These are phyloP conservation scores for Hirudinaria manillensis DNA, from an alignment of 2,888 invertebrate genomes.

Conservation along the genomic window DNA sequence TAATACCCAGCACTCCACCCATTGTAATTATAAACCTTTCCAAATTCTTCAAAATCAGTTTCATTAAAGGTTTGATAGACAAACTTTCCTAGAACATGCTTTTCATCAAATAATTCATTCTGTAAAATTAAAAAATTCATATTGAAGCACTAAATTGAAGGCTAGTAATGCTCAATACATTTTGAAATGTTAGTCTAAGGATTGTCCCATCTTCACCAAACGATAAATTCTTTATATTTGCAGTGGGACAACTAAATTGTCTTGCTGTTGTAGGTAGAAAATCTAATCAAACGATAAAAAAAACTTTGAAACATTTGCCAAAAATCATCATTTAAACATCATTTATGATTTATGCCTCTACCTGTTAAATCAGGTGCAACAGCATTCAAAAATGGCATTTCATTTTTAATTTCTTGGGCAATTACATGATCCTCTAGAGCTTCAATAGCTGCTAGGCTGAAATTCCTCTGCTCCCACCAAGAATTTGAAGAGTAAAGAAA, in stretches of 20 bases:
- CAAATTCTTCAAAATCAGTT: conserved; percentile 45
- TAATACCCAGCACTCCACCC: conserved; percentile 44
- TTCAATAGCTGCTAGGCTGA: conserved; percentile 42
- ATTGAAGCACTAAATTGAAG: neutral
- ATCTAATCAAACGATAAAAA: conserved; percentile 7
- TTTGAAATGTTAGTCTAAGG: conserved; percentile 22
- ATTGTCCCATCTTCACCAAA: conserved; percentile 33
- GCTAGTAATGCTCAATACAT: neutral
- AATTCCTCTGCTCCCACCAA: conserved; percentile 48
- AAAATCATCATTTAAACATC: neutral
- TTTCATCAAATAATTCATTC: conserved; percentile 42
- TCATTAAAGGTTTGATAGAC: conserved; percentile 47
- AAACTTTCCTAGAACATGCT: conserved; percentile 42
- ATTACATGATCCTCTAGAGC: conserved; percentile 43
- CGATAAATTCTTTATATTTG: conserved; percentile 24
- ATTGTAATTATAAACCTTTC: conserved; percentile 43
- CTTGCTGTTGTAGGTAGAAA: neutral
- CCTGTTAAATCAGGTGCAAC: conserved; percentile 35
- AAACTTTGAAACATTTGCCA: neutral
- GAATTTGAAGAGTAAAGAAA: conserved; percentile 41
- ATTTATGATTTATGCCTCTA: conserved; percentile 15
- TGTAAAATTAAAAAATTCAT: conserved; percentile 31
- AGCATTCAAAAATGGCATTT: conserved; percentile 24
- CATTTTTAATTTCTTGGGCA: conserved; percentile 39
- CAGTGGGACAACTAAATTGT: conserved; percentile 18